Percentiles rank a stretch among this genome's conserved stretches.
Evolutionary conservation across 2,113 vertebrate genomes (phyloP).

Genomic region (Ptyas mucosa): DNA sequence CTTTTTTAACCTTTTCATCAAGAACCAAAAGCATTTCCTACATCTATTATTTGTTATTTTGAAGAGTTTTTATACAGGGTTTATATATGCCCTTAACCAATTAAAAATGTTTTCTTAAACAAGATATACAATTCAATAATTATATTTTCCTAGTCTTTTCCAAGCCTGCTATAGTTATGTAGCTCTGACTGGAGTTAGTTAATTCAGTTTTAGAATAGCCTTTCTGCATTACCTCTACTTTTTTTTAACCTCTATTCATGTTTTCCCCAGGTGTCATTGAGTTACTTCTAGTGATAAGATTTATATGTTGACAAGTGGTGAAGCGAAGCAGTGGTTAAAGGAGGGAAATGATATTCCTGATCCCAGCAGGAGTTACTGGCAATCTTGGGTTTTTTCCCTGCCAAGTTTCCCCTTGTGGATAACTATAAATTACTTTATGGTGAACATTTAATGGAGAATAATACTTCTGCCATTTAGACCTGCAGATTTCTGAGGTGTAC

Average conservation of each 20-base stretch:
- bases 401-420: conserved; percentile 52
- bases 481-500: conserved; percentile 46
- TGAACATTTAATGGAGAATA: conserved; percentile 45
- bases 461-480: conserved; percentile 48
- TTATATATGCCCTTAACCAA: background rate
- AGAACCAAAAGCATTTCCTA: background rate
- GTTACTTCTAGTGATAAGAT: conserved; percentile 70
- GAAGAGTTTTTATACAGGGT: background rate
- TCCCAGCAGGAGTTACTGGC: conserved; percentile 66
- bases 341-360: conserved; percentile 69
- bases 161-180: background rate
- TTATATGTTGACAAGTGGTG: conserved; percentile 70
- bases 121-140: background rate
- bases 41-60: accelerated
- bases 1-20: background rate
- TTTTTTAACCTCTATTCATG: conserved; percentile 15
- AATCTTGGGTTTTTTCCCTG: conserved; percentile 44
- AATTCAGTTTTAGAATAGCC: conserved; percentile 27
- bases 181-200: background rate
- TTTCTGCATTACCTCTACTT: conserved; percentile 11
- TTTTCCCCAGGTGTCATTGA: conserved; percentile 57
- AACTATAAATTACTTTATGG: conserved; percentile 64
- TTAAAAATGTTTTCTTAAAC: background rate
- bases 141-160: background rate
- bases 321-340: conserved; percentile 69